Conservation (phyloP, 2,113 vertebrate genomes). For the Ciconia maguari region DNA sequence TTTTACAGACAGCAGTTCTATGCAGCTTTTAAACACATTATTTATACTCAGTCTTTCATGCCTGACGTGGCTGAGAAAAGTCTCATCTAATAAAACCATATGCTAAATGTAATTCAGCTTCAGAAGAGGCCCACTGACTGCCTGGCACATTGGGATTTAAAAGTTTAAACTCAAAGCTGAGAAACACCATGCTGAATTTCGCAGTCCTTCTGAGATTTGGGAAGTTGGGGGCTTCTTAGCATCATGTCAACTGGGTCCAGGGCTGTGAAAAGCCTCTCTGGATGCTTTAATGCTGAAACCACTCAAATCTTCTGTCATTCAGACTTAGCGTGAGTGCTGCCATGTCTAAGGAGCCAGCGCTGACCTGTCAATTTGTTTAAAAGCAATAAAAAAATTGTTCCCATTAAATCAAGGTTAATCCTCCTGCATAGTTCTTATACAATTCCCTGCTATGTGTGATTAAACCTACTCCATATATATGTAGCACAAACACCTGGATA, state of each 20-base stretch:
- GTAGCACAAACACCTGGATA: not conserved
- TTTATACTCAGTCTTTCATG: conserved; percentile 13
- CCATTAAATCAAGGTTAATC: conserved; percentile 54
- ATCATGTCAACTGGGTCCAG: not conserved
- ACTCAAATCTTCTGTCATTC: conserved; percentile 49
- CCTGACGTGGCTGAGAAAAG: not conserved
- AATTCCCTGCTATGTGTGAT: not conserved
- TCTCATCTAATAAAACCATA: conserved; percentile 16
- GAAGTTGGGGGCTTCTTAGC: not conserved
- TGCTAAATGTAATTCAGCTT: not conserved
- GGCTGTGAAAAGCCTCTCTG: not conserved
- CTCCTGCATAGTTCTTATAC: not conserved
- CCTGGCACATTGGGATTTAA: not conserved
- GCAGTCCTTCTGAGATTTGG: not conserved
- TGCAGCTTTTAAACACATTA: conserved; percentile 23
- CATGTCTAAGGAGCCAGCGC: not conserved
- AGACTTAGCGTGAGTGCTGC: conserved; percentile 24
- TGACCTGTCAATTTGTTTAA: conserved; percentile 51
- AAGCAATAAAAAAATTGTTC: conserved; percentile 44
- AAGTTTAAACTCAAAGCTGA: conserved; percentile 2
- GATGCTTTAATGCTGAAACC: not conserved
- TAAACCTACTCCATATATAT: not conserved
- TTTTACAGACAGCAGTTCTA: conserved; percentile 12
- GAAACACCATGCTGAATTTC: not conserved
- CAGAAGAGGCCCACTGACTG: not conserved